These are phyloP conservation scores for Aulostomus chinensis DNA, from an alignment of 2,797 vertebrate species.

Conservation along the genomic window DNA sequence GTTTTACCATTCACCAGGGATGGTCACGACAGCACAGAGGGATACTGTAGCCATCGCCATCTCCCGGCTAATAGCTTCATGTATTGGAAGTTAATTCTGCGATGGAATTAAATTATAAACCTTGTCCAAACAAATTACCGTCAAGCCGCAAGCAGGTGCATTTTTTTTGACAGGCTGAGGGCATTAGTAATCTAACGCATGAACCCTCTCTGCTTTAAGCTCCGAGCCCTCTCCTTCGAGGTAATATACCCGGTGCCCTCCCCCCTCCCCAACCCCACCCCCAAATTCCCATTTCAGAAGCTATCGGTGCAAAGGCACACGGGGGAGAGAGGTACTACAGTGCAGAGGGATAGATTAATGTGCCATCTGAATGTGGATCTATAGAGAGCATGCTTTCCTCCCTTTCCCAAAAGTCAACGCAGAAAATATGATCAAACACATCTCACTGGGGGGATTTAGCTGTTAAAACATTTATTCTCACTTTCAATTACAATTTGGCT, in stretches of 20 bases:
- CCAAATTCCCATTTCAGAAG: conserved; percentile 66
- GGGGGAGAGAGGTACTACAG: conserved; percentile 44
- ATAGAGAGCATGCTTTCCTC: conserved; percentile 48
- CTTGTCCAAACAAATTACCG: conserved; percentile 79
- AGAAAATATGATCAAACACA: conserved; percentile 55
- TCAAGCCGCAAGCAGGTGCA: conserved; percentile 77
- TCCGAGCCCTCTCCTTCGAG: conserved; percentile 47
- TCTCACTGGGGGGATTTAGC: conserved; percentile 50
- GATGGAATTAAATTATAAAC: conserved; percentile 81
- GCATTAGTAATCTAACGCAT: conserved; percentile 72
- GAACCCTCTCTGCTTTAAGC: conserved; percentile 51
- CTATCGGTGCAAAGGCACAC: conserved; percentile 47
- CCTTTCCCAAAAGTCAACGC: conserved; percentile 46
- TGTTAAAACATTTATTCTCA: conserved; percentile 70
- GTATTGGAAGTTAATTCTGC: conserved; percentile 77
- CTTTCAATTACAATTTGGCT: conserved; percentile 64
- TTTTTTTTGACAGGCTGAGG: conserved; percentile 67
- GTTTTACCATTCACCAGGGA: conserved; percentile 66
- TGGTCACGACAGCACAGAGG: conserved; percentile 14
- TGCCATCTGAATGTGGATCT: conserved; percentile 73
- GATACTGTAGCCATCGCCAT: conserved; percentile 33
- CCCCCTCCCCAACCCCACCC: conserved; percentile 20
- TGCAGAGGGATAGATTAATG: conserved; percentile 61
- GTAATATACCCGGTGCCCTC: conserved; percentile 46
- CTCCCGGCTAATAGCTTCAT: conserved; percentile 60